Conservation (phyloP, 2,797 vertebrate species). For the Cynodonichthys magdalenae region DNA sequence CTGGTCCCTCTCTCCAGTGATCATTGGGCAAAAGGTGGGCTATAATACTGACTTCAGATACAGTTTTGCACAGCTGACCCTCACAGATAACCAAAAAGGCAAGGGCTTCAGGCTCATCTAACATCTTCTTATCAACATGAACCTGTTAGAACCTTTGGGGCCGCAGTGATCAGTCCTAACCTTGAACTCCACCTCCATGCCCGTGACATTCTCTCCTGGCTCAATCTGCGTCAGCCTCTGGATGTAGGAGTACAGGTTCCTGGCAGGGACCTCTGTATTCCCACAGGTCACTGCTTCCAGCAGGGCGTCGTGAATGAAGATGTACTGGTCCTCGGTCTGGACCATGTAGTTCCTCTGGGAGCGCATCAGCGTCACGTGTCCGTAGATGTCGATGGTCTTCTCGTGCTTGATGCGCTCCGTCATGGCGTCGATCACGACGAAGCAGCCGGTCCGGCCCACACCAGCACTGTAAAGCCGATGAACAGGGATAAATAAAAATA, state of each 20-base stretch:
- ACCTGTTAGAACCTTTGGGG: constrained; percentile 4
- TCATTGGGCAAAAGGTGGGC: no score
- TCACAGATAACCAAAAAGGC: no score
- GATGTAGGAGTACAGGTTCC: constrained; percentile 98
- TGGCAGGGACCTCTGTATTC: constrained; percentile 97
- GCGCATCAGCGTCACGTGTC: constrained; percentile 98
- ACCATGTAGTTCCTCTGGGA: constrained; percentile 99
- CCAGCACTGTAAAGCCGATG: constrained; percentile 84
- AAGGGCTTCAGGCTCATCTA: no score
- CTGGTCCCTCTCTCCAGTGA: no score
- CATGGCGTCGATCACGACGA: constrained; percentile 99
- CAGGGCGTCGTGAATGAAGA: constrained; percentile 97
- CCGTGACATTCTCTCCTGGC: constrained; percentile 94
- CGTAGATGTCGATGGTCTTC: constrained; percentile 97
- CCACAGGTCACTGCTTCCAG: constrained; percentile 97
- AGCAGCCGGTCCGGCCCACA: constrained; percentile 97
- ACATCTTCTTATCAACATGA: no score
- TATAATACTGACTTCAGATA: no score
- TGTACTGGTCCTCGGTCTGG: constrained; percentile 98
- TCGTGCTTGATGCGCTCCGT: constrained; percentile 97
- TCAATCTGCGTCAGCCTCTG: constrained; percentile 97
- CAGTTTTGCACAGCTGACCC: no score
- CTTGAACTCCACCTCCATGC: constrained; percentile 99
- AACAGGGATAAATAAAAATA: not conserved
- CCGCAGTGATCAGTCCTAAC: constrained; percentile 74